phyloP scores from a whole-genome alignment of 2,113 vertebrate genomes.

The Crotophaga sulcirostris region DNA sequence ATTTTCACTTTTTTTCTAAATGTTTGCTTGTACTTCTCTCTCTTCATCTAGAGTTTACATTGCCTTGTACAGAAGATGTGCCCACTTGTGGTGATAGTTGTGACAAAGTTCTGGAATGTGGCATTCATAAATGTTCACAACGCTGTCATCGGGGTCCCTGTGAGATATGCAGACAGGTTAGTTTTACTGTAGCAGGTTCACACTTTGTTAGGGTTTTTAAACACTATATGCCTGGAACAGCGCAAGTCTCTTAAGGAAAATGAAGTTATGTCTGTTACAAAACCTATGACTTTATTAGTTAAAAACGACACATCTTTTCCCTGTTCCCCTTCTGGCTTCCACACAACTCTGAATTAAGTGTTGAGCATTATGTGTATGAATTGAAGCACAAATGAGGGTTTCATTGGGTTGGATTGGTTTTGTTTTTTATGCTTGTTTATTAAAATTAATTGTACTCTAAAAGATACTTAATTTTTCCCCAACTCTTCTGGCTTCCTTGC shows the following conservation, averaged over 20 bases:
- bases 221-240: neutral
- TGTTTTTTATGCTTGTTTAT: neutral
- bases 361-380: neutral
- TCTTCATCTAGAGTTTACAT: constrained; percentile 78
- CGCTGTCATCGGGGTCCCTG: constrained; percentile 94
- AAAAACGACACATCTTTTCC: neutral
- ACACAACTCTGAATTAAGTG: neutral
- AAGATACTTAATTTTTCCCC: neutral
- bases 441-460: neutral
- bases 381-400: neutral
- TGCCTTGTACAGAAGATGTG: constrained; percentile 95
- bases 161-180: constrained; percentile 94
- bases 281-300: neutral
- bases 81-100: constrained; percentile 93
- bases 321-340: too few species aligned
- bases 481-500: neutral
- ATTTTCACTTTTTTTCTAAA: neutral
- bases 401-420: neutral
- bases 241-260: neutral
- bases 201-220: neutral
- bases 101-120: constrained; percentile 88
- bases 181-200: neutral
- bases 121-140: constrained; percentile 91
- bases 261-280: neutral
- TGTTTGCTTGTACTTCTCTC: neutral